Evolutionary conservation across 2,113 vertebrate genomes (phyloP).

Genomic region (Lichenostomus cassidix): DNA sequence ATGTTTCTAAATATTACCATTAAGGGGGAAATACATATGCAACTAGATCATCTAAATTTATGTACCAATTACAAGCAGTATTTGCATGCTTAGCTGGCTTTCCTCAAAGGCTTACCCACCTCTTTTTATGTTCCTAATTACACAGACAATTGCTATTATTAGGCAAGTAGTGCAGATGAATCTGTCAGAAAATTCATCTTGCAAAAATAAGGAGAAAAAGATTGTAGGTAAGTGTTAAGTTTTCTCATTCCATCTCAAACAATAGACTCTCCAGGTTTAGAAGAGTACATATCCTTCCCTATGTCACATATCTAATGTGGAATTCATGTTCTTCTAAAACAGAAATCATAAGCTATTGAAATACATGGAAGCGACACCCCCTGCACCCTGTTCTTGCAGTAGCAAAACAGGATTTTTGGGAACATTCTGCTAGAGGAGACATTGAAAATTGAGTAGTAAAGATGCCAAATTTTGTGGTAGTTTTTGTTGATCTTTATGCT

Average conservation of each 20-base stretch:
- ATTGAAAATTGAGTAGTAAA: neutral
- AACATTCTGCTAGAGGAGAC: neutral
- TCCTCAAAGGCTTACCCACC: conserved; percentile 21
- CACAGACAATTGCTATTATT: conserved; percentile 26
- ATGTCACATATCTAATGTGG: neutral
- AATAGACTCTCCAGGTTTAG: neutral
- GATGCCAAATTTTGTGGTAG: neutral
- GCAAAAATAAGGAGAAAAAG: neutral
- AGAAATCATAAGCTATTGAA: neutral
- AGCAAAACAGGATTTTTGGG: neutral
- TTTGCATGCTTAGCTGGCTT: conserved; percentile 34
- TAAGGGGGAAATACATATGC: conserved; percentile 23
- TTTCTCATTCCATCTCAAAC: neutral
- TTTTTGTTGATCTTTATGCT: neutral
- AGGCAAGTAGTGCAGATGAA: neutral
- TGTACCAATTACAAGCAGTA: conserved; percentile 37
- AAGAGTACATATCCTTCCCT: neutral
- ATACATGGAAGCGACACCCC: neutral
- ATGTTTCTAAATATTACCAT: neutral
- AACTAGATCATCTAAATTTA: conserved; percentile 43
- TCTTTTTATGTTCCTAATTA: conserved; percentile 48
- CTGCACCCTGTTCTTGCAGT: neutral
- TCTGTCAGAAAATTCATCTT: neutral
- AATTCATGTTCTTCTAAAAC: neutral
- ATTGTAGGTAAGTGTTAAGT: neutral